Evolutionary conservation across 2,888 invertebrate species (phyloP), one percentile per base, ranked within the genome.

Genomic region (Ophioninae sp.): DNA sequence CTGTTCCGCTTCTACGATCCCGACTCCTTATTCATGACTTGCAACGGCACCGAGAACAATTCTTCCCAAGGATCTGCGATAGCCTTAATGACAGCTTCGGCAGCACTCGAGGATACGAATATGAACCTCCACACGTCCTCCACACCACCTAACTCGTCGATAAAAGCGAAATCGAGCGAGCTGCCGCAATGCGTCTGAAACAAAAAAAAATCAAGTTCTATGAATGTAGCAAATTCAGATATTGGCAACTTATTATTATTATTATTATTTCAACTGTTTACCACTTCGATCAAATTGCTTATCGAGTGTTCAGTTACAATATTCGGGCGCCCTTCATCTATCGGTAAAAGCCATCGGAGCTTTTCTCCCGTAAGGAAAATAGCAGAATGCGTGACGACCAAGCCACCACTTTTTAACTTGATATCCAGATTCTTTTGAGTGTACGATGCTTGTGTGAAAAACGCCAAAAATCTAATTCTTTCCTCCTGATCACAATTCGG

Each of bases 221-320:
- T 13, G 50, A 50, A 17, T 50, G 50, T 2, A 17, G 50, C 0
- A 50, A 10, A 50, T 50, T 3, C 50, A 17, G 17, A 59, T 5
- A 57, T 21, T 39, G 17, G 10, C n/a, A 17, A 41, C 20, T 21
- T 20, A 56, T 17, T 8, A 30, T 13, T 2, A 39, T 69, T 13
- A 59, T n/a, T 7, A 37, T 56, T 1, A 10, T 2, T 57, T 20
- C 23, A 76, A 79, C 37, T 65, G 6, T 93, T 93, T 80, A 94
- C 93, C 79, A 94, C 93, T 89, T 94, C 94, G 5, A 94, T 93
- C 67, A 95, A 90, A 90, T 94, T 94, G 82, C 93, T 94, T 92
- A 95, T 94, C 6, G 93, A 91, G 88, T 95, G 94, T 10, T 93
- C 93, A 13, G 91, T 87, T 50, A 90, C 88, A 7, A 93, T 86